Percentiles rank a stretch among this genome's conserved stretches.
These are phyloP conservation scores for Apolygus lucorum DNA, from an alignment of 1,140 invertebrate species.

Conservation along the genomic window DNA sequence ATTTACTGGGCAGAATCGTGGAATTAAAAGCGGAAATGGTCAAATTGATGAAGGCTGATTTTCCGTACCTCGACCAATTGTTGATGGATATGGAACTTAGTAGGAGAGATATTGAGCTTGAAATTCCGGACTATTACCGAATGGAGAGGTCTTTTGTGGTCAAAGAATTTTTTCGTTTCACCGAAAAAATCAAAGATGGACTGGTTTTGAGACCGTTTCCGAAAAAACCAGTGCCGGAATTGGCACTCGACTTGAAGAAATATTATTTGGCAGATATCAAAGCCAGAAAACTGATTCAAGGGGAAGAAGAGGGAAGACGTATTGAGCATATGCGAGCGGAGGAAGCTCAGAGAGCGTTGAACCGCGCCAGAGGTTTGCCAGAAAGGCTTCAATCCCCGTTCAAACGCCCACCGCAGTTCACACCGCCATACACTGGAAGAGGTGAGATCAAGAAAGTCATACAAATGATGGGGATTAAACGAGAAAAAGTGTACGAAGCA, in stretches of 20 bases:
- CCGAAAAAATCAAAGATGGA: conserved; percentile 3
- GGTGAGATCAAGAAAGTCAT: not conserved
- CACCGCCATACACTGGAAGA: not conserved
- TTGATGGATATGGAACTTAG: conserved; percentile 3
- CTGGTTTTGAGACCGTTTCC: not conserved
- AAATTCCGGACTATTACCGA: not conserved
- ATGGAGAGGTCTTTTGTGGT: not conserved
- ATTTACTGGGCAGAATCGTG: not conserved
- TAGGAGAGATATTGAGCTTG: not conserved
- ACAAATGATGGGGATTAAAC: not conserved
- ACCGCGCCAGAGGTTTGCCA: not conserved
- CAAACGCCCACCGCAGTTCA: not conserved
- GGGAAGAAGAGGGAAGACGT: not conserved
- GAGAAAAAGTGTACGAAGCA: not conserved
- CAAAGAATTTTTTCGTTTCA: not conserved
- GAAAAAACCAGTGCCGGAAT: not conserved
- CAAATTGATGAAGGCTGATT: not conserved
- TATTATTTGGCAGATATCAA: not conserved
- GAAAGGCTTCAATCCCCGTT: not conserved
- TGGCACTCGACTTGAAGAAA: not conserved
- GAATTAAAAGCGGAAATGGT: conserved; percentile 2
- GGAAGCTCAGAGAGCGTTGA: not conserved
- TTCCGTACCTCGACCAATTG: not conserved
- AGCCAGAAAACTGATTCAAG: not conserved
- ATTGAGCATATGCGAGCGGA: not conserved